Conservation (phyloP, 2,797 vertebrate species). For the Falco berigora region DNA sequence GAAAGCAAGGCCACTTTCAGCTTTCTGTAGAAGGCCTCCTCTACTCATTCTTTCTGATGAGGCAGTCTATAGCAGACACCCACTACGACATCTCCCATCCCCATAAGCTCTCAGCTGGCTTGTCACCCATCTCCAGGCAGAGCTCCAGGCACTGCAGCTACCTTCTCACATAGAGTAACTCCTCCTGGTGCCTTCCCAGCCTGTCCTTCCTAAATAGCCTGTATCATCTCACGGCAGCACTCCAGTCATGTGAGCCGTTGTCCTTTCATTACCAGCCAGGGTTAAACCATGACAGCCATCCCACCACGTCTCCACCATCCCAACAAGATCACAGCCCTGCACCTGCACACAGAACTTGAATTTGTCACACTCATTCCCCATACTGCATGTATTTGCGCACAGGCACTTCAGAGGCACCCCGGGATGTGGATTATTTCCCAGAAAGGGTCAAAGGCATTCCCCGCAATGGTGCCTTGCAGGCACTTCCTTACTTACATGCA, state of each 20-base stretch:
- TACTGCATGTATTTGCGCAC: not conserved
- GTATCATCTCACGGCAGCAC: no score
- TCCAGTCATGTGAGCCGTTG: no score
- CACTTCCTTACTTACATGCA: not conserved
- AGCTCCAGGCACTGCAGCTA: no score
- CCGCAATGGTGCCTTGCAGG: not conserved
- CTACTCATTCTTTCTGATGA: not conserved
- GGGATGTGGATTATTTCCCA: rapidly evolving
- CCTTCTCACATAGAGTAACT: no score
- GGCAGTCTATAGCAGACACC: not conserved
- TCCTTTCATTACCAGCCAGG: no score
- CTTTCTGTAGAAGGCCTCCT: not conserved
- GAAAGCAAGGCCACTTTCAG: not conserved
- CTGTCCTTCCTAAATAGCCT: no score
- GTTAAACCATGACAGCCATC: not conserved
- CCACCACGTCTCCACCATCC: not conserved
- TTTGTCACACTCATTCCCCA: no score
- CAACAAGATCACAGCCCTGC: not conserved
- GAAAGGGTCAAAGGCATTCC: rapidly evolving
- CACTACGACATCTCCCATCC: no score
- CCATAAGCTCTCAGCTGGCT: no score
- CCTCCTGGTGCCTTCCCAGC: no score
- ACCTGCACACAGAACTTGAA: not conserved
- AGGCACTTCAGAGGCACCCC: not conserved
- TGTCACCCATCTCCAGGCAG: no score